Evolutionary conservation across 2,797 vertebrate genomes (phyloP).

Genomic region (Anguilla pacifica): DNA sequence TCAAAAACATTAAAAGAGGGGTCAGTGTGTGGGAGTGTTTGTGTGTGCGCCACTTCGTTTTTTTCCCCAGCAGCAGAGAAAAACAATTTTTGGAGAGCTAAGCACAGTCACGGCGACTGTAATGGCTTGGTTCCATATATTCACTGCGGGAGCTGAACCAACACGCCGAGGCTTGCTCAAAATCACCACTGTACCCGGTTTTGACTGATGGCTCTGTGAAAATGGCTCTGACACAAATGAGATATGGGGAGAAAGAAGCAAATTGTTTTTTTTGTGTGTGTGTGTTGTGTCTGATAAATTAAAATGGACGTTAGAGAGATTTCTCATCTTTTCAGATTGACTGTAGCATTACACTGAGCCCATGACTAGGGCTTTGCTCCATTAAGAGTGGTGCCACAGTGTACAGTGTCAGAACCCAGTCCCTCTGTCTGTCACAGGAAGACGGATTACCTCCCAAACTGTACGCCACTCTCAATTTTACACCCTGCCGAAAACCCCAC

Average conservation of each 20-base stretch:
- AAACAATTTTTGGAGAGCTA: slow-evolving; percentile 21
- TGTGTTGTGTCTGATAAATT: slow-evolving; percentile 55
- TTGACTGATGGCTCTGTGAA: slow-evolving; percentile 47
- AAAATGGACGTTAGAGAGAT: slow-evolving; percentile 47
- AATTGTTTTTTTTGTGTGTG: slow-evolving; percentile 41
- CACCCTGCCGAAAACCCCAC: slow-evolving; percentile 27
- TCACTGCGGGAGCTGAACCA: slow-evolving; percentile 24
- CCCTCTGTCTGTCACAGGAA: slow-evolving; percentile 61
- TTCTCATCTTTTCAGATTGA: slow-evolving; percentile 59
- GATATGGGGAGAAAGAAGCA: slow-evolving; percentile 30
- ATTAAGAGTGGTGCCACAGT: slow-evolving; percentile 53
- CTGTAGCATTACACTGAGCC: slow-evolving; percentile 47
- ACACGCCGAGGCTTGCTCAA: slow-evolving; percentile 34
- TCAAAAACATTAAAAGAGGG: background rate
- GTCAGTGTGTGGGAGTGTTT: background rate
- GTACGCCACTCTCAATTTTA: slow-evolving; percentile 50
- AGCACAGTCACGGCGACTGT: slow-evolving; percentile 34
- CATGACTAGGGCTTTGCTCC: slow-evolving; percentile 50
- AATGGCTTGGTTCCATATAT: slow-evolving; percentile 39
- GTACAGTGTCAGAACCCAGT: slow-evolving; percentile 35
- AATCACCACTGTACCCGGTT: slow-evolving; percentile 15
- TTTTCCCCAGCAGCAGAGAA: slow-evolving; percentile 13
- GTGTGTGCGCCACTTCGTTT: slow-evolving; percentile 9
- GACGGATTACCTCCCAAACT: slow-evolving; percentile 62
- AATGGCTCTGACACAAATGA: slow-evolving; percentile 48